Evolutionary conservation across 2,888 invertebrate species (phyloP), one percentile per base, ranked within the genome.

Genomic region (Scaptomyza reducta): DNA sequence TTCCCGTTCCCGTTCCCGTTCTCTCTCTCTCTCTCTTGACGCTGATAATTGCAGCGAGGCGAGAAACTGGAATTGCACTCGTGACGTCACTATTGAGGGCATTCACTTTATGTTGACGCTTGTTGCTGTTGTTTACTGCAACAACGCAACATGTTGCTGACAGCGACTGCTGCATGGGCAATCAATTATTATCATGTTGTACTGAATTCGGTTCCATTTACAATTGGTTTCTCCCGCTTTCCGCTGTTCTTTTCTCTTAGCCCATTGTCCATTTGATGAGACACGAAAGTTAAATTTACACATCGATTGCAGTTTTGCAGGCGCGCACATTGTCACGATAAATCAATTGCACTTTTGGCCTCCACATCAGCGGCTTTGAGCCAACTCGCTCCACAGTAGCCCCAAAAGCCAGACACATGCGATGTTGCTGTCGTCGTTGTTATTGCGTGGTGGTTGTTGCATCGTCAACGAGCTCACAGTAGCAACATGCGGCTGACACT

Each of bases 301-400:
- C 85, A 81, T 82, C 77, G 82, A 73, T 74, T 74, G 79, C 63
- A 57, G 56, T 46, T 66, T 77, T 65, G 63, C 70, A 73, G 68
- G 68, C 72, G 77, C 66, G 70, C 81, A 74, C 83, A 81, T 83
- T 87, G 87, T 88, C 88, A 88, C 88, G 88, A 88, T 88, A 87
- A 87, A 88, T 88, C 88, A 88, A 88, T 88, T 88, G 86, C 84
- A 79, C 88, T 84, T 74, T 78, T 78, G 74, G 72, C 75, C 85
- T 70, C 75, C 64, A 41, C 63, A 62, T 60, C 60, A 56, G 29
- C 42, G 42, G 25, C 47, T 68, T 55, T 55, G 35, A 49, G 55
- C 61, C 46, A 60, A 42, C 59, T 58, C 50, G 29, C 49, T 35
- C 56, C 40, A 58, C 70, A 40, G 65, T 56, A 59, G 71, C 59